Conservation (phyloP, 2,888 invertebrate species). For the Pachliopta kotzebuea region DNA sequence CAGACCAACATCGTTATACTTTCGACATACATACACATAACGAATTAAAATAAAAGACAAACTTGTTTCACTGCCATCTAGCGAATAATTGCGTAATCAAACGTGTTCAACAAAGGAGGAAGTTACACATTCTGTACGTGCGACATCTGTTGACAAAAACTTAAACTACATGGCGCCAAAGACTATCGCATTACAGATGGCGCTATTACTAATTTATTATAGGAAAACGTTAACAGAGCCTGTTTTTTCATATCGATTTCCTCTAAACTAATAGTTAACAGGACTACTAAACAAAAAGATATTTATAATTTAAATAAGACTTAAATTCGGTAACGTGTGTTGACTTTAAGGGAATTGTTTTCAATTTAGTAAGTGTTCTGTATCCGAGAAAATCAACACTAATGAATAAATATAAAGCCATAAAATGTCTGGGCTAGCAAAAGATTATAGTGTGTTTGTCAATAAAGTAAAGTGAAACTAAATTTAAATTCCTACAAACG, state of each 20-base stretch:
- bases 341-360: background rate
- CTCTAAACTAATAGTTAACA: background rate
- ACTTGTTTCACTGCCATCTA: slow-evolving; percentile 50
- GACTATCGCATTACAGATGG: slow-evolving; percentile 47
- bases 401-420: no score
- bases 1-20: background rate
- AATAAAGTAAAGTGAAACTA: no score
- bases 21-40: background rate
- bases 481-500: no score
- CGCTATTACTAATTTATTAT: slow-evolving; percentile 43
- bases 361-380: no score
- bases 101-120: background rate
- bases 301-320: background rate
- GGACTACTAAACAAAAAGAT: background rate
- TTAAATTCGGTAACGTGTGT: background rate
- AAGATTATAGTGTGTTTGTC: no score
- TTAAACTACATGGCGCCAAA: slow-evolving; percentile 37
- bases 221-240: background rate
- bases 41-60: background rate
- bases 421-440: no score
- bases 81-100: slow-evolving; percentile 32
- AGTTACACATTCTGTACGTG: slow-evolving; percentile 21
- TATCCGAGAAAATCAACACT: no score
- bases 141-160: slow-evolving; percentile 37
- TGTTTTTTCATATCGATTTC: background rate